Base-by-base conservation (phyloP, 2,113 vertebrate species). In the Corydoras sp. region DNA sequence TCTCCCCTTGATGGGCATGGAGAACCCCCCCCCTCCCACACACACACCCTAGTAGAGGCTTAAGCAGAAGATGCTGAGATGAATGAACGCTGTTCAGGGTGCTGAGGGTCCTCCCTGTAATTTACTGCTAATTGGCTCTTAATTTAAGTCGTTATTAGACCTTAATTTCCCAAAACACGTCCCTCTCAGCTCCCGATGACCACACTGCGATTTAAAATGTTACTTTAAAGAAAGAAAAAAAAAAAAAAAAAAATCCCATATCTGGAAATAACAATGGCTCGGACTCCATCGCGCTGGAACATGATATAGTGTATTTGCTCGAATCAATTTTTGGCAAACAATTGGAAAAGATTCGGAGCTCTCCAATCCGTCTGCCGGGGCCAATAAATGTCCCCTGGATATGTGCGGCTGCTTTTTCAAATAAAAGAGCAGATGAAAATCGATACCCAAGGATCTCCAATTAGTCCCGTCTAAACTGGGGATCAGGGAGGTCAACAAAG, bases 341-440 rank as follows among this genome's bases (percentile, higher is more conserved):
- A 14, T 70, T 76, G 48, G 59, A 66, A 61, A 66, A 59, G 60
- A 71, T 75, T 72, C 32, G 66, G 18, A 49, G 50, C 5, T 64
- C 14, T 61, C 66, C 43, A 62, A 29, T 62, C 11, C 51, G 49
- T 29, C 63, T 30, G 14, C 71, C 18, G 51, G 65, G 65, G 74
- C 61, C 66, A 70, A 49, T 68, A 66, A 63, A 80, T 77, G 32
- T 78, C 32, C 59, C 48, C 65, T 67, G 74, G 69, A 77, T 69
- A 72, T 3, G 54, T 77, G 74, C 58, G 65, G 62, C 78, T 76
- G 75, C 75, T 65, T 69, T 58, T 65, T 71, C 83, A 85, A 88
- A 87, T 89, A 91, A 90, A 90, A 83, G 81, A 73, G 62, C 73
- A 89, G 91, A 90, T 90, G 89, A 83, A 92, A 92, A 93, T 92